phyloP scores from a whole-genome alignment of 1,140 invertebrate genomes.

The Spodoptera litura region DNA sequence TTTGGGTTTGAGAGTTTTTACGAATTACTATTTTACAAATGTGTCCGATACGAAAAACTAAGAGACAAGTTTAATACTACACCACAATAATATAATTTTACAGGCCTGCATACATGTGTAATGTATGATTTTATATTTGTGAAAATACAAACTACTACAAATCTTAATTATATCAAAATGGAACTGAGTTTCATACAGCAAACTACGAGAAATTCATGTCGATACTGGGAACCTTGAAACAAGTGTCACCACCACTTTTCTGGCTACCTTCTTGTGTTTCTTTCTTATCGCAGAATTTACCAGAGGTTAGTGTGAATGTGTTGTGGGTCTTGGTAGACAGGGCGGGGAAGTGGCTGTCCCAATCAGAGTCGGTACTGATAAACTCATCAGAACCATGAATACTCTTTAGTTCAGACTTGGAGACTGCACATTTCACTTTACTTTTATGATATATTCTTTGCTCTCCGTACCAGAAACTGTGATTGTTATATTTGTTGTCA shows the following conservation, averaged over 20 bases:
- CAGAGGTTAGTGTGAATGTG: slow-evolving; percentile 76
- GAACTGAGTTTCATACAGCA: neutral
- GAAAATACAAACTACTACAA: neutral
- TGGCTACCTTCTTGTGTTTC: slow-evolving; percentile 65
- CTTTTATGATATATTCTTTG: slow-evolving; percentile 77
- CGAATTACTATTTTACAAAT: no score
- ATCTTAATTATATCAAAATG: neutral
- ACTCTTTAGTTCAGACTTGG: slow-evolving; percentile 61
- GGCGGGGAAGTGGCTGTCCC: slow-evolving; percentile 79
- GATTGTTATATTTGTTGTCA: slow-evolving; percentile 61
- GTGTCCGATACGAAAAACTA: no score
- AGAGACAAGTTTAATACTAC: no score
- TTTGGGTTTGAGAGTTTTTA: no score
- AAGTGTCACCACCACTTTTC: slow-evolving; percentile 78
- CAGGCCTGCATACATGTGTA: no score
- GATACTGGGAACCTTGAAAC: slow-evolving; percentile 68
- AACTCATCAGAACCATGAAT: slow-evolving; percentile 73
- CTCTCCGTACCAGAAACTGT: slow-evolving; percentile 74
- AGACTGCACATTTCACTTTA: slow-evolving; percentile 59
- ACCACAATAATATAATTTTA: no score
- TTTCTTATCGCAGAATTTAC: slow-evolving; percentile 69
- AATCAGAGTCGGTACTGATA: slow-evolving; percentile 76
- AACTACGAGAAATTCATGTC: slow-evolving; percentile 11
- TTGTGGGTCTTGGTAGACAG: slow-evolving; percentile 77
- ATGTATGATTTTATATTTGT: no score